Conservation (phyloP, 2,888 invertebrate genomes). For the Himalopsyche tibetana region DNA sequence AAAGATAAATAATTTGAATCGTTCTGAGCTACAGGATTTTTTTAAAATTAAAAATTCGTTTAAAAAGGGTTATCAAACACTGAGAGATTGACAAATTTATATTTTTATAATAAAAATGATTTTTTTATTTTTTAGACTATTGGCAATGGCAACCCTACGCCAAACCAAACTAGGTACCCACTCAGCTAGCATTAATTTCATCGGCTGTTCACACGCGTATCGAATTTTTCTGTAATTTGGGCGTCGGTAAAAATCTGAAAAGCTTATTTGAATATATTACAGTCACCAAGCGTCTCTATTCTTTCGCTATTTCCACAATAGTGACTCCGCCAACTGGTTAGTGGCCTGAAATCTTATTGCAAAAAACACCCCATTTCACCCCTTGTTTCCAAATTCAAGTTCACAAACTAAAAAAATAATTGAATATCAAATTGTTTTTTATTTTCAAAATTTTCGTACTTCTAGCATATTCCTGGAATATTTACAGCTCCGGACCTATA, state of each 20-base stretch:
- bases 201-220: constrained; percentile 55
- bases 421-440: constrained; percentile 48
- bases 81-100: too few relatives aligned
- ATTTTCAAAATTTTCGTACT: constrained; percentile 47
- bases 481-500: not conserved
- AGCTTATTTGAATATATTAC: constrained; percentile 41
- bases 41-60: too few relatives aligned
- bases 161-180: not conserved
- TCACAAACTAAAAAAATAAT: constrained; percentile 48
- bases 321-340: constrained; percentile 45
- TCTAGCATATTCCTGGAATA: not conserved
- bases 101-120: too few relatives aligned
- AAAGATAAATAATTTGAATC: too few relatives aligned
- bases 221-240: constrained; percentile 60
- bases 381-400: constrained; percentile 50
- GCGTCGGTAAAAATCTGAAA: constrained; percentile 62
- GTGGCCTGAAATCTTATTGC: constrained; percentile 28
- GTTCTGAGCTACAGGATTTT: too few relatives aligned
- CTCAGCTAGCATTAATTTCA: constrained; percentile 47
- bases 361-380: constrained; percentile 55
- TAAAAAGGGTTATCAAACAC: too few relatives aligned
- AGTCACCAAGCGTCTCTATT: constrained; percentile 43
- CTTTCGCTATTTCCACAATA: constrained; percentile 1
- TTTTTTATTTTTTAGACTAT: too few relatives aligned
- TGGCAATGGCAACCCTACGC: constrained; percentile 44